Percentiles rank a stretch among this genome's conserved stretches.
phyloP scores from a whole-genome alignment of 2,888 invertebrate genomes.

The Troilus luridus region DNA sequence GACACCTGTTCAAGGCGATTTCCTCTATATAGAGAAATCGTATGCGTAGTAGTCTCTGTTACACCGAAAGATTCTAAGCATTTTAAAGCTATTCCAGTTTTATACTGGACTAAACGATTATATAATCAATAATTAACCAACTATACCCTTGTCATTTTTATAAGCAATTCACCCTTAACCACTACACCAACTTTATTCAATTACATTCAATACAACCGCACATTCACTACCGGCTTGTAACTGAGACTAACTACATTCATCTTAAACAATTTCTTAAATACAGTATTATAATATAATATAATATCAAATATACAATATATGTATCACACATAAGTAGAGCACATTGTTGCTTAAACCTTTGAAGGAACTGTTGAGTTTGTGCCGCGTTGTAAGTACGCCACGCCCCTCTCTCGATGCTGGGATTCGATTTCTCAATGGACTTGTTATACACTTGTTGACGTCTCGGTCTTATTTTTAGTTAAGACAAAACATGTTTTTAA shows the following conservation, averaged over 20 bases:
- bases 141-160: not conserved
- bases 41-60: not conserved
- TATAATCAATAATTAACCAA: too few relatives aligned
- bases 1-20: not conserved
- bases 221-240: not conserved
- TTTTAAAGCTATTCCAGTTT: not conserved
- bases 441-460: slow-evolving; percentile 32
- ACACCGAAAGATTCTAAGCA: not conserved
- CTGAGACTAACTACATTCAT: not conserved
- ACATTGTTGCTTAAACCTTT: not conserved
- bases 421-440: slow-evolving; percentile 54
- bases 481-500: not conserved
- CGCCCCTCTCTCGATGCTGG: slow-evolving; percentile 36
- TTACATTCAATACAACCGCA: not conserved
- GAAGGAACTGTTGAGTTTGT: not conserved
- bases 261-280: not conserved
- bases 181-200: too few relatives aligned
- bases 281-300: not conserved
- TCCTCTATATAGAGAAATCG: not conserved
- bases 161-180: not conserved
- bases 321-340: not conserved
- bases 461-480: not conserved
- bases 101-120: too few relatives aligned
- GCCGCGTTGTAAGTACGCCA: slow-evolving; percentile 35
- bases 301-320: not conserved